Conservation (phyloP, 1,140 invertebrate species). For the Ceratoteleas bidentatus region DNA sequence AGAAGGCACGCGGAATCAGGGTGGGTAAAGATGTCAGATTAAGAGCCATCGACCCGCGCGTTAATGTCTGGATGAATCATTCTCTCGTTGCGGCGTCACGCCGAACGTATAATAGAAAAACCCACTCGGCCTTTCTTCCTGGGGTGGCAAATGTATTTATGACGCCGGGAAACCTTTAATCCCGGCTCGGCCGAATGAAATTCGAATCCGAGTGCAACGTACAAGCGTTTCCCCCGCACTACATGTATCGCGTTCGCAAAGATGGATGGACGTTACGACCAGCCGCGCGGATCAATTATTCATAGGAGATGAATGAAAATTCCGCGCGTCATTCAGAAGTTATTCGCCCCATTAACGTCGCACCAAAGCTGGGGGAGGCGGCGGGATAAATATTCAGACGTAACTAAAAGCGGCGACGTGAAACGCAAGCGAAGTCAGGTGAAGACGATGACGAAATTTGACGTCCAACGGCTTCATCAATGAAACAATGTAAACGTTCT, state of each 20-base stretch:
- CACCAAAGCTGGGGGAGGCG: not conserved
- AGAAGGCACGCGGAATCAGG: slow-evolving; percentile 18
- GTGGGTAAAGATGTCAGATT: slow-evolving; percentile 35
- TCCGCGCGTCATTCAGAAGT: slow-evolving; percentile 30
- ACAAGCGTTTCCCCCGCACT: not conserved
- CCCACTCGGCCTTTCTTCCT: slow-evolving; percentile 29
- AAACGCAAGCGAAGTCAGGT: too few relatives aligned
- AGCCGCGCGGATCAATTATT: slow-evolving; percentile 29
- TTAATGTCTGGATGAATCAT: slow-evolving; percentile 51
- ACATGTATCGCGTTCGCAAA: not conserved
- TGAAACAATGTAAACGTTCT: not conserved
- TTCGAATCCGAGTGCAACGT: not conserved
- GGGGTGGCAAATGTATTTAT: slow-evolving; percentile 15
- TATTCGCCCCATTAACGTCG: slow-evolving; percentile 31
- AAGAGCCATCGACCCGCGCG: slow-evolving; percentile 46
- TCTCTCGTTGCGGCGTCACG: slow-evolving; percentile 15
- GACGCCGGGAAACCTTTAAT: slow-evolving; percentile 13
- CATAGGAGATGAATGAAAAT: slow-evolving; percentile 33
- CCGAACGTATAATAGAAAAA: slow-evolving; percentile 38
- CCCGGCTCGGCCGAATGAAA: not conserved
- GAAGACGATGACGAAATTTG: not conserved
- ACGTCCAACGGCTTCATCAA: not conserved
- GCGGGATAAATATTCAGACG: slow-evolving; percentile 12
- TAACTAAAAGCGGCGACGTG: too few relatives aligned
- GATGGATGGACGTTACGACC: not conserved